Percentiles rank a stretch among this genome's conserved stretches.
phyloP scores from a whole-genome alignment of 1,140 invertebrate species.

The Dendrolimus kikuchii region DNA sequence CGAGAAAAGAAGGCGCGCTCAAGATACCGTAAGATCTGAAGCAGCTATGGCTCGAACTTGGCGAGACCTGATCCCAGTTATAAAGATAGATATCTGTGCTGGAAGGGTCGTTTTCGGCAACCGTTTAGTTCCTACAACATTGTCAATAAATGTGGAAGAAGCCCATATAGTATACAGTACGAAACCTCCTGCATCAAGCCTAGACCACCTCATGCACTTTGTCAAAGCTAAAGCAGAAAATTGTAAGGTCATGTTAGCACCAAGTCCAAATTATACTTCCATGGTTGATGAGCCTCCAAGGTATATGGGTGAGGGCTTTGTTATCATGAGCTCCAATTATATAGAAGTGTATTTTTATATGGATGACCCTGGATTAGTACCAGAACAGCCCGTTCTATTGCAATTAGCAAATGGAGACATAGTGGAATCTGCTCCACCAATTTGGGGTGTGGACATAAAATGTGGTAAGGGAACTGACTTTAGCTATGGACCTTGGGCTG shows the following conservation, averaged over 20 bases:
- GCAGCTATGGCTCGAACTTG: conserved; percentile 89
- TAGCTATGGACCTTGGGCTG: conserved; percentile 98
- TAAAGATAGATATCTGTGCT: conserved; percentile 93
- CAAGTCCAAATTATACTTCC: conserved; percentile 94
- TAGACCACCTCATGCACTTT: conserved; percentile 98
- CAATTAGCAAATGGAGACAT: conserved; percentile 94
- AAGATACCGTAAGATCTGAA: conserved; percentile 79
- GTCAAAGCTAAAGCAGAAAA: conserved; percentile 96
- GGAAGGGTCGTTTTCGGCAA: conserved; percentile 98
- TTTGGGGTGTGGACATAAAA: conserved; percentile 96
- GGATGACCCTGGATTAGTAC: conserved; percentile 93
- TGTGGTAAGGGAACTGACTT: conserved; percentile 98
- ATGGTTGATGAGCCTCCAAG: conserved; percentile 95
- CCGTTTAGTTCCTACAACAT: conserved; percentile 91
- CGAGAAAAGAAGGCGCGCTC: conserved; percentile 71
- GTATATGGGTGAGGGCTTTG: conserved; percentile 98
- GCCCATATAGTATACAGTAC: conserved; percentile 96
- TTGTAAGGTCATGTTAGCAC: conserved; percentile 93
- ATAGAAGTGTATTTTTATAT: conserved; percentile 97
- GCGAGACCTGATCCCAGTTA: conserved; percentile 97
- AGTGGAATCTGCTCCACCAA: conserved; percentile 91
- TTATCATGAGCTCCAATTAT: conserved; percentile 95
- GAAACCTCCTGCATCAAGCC: conserved; percentile 91
- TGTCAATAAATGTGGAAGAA: conserved; percentile 95
- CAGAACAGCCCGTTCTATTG: conserved; percentile 91